Evolutionary conservation across 2,113 vertebrate species (phyloP).

Genomic region (Poeciliopsis prolifica): DNA sequence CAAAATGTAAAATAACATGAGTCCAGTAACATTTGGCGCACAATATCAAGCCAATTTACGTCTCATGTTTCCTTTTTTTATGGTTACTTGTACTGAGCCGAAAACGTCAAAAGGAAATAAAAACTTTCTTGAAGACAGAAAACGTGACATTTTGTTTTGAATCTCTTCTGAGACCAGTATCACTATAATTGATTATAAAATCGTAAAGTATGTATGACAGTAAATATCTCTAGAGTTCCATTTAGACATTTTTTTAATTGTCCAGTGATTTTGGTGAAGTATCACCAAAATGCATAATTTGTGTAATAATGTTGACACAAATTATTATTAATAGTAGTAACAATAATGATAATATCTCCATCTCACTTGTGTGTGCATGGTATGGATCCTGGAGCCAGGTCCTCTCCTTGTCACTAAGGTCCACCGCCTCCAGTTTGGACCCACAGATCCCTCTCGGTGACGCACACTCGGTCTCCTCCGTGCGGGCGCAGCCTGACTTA

Average conservation of each 20-base stretch:
- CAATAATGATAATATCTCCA: neutral
- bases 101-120: neutral
- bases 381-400: slow-evolving; percentile 71
- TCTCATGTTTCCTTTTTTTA: no score
- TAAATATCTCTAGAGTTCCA: no score
- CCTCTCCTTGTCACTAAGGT: slow-evolving; percentile 66
- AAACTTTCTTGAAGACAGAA: neutral
- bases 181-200: neutral
- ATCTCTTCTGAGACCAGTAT: neutral
- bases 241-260: no score
- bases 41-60: no score
- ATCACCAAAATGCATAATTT: neutral
- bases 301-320: neutral
- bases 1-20: no score
- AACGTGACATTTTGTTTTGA: no score
- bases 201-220: neutral
- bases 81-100: neutral
- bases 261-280: no score
- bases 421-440: slow-evolving; percentile 59
- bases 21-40: no score
- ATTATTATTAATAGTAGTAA: neutral
- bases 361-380: slow-evolving; percentile 78
- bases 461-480: slow-evolving; percentile 54
- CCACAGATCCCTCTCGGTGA: slow-evolving; percentile 64
- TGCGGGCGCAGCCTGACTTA: slow-evolving; percentile 34